Conservation (phyloP, 2,888 invertebrate species). For the Caenorhabditis wallacei region DNA sequence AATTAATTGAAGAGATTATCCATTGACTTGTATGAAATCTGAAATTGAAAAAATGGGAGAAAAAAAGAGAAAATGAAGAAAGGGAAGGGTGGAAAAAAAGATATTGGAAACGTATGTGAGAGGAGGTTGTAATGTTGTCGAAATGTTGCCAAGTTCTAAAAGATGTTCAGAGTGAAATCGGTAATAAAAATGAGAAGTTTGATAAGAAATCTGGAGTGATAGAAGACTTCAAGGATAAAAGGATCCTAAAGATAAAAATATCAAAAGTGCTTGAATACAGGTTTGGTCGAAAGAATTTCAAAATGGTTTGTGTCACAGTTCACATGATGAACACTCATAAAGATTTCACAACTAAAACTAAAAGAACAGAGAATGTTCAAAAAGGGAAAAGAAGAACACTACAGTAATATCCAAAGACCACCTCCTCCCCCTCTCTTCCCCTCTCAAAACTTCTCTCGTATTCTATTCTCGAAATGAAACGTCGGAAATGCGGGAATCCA, state of each 20-base stretch:
- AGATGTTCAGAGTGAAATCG: neutral
- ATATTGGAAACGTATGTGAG: conserved; percentile 43
- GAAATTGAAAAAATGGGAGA: too few species aligned
- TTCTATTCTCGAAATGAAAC: conserved; percentile 32
- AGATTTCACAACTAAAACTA: neutral
- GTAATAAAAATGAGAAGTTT: neutral
- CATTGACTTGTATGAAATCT: conserved; percentile 2
- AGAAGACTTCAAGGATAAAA: neutral
- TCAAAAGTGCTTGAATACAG: too few species aligned
- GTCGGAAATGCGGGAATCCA: conserved; percentile 57
- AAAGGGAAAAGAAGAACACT: neutral
- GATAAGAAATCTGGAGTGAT: too few species aligned
- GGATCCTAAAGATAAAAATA: too few species aligned
- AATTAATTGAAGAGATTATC: neutral
- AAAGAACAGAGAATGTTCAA: conserved; percentile 5
- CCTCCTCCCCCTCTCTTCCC: conserved; percentile 3
- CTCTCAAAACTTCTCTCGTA: neutral
- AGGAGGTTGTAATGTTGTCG: neutral
- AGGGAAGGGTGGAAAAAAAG: neutral
- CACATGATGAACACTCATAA: too few species aligned
- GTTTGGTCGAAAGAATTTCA: too few species aligned
- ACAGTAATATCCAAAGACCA: conserved; percentile 17
- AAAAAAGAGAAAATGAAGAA: conserved; percentile 6
- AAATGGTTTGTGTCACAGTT: neutral
- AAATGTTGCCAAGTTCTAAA: conserved; percentile 8